Evolutionary conservation across 30 jellyfish, hydroid and myxozoan genomes (phyloP), one percentile per base, ranked within the genome.

Genomic region (Cassiopea xamachana): DNA sequence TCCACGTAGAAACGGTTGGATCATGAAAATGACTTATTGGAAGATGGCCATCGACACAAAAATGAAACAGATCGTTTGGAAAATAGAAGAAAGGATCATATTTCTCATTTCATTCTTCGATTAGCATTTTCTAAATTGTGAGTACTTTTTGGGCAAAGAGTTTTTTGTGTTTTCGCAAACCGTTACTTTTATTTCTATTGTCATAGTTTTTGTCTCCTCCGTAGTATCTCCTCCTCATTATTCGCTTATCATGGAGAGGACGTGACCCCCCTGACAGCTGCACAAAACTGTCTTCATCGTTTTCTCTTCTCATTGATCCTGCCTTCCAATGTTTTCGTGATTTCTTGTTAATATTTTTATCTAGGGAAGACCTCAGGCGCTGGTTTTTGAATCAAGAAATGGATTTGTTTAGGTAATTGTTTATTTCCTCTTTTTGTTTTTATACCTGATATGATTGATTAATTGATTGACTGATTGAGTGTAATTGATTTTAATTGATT

Each of bases 321-420:
- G 15, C 48, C 49, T 1, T 27, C 39, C 39, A 27, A 27, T 27
- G 39, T 27, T 27, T 27, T 27, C 39, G 39, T 27, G 39, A 7
- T 49, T 8, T 44, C 73, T 51, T 74, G 79, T 2, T 15, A 68
- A 51, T 18, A 8, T 89, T 9, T 70, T 89, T 1, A 77, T 77
- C 1, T 71, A 94, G 98, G 69, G 98, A 94, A 87, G 98, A 94
- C 64, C 85, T 94, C 75, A 50, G 98, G 67, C 73, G 98, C 51
- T 94, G 98, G 98, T 94, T 90, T 75, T 79, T 94, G 9, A 81
- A 79, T 50, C 98, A 94, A 84, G 98, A 94, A 86, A 87, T 94
- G 90, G 98, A 94, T 62, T 83, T 94, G 16, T 94, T 94, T 86
- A 91, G 98, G 98, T 94, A 44, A 3, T 7, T 1, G 45, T 5